phyloP scores from a whole-genome alignment of 2,797 vertebrate species.

The Chromis chromis region DNA sequence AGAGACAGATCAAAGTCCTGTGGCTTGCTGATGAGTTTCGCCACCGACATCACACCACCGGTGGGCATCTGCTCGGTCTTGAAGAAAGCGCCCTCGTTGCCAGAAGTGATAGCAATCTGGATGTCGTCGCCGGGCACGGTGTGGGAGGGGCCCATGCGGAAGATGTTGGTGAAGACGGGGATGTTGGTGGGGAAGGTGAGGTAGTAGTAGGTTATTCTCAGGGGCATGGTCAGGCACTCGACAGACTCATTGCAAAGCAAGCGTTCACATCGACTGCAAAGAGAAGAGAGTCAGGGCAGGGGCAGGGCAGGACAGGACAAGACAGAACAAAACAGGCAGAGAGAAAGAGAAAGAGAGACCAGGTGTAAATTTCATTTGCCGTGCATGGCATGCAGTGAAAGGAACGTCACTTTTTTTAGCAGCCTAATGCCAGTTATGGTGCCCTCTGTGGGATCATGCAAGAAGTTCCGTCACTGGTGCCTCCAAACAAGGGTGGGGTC shows the following conservation, averaged over 20 bases:
- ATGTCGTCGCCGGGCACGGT: conserved; percentile 90
- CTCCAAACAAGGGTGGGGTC: conserved; percentile 27
- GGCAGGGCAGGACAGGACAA: conserved; percentile 35
- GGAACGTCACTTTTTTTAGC: conserved; percentile 56
- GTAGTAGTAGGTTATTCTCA: conserved; percentile 98
- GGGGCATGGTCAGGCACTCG: conserved; percentile 94
- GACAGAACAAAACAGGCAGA: conserved; percentile 74
- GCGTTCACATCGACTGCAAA: conserved; percentile 99
- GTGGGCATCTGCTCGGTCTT: conserved; percentile 84
- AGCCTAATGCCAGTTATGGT: conserved; percentile 53
- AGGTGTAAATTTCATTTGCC: conserved; percentile 73
- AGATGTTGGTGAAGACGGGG: conserved; percentile 93
- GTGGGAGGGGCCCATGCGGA: conserved; percentile 97
- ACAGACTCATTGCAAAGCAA: conserved; percentile 96
- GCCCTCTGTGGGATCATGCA: conserved; percentile 74
- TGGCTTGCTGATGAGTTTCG: conserved; percentile 86
- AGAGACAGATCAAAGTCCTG: conserved; percentile 93
- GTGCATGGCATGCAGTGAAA: conserved; percentile 83
- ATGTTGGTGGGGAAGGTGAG: conserved; percentile 98
- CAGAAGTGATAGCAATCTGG: conserved; percentile 90
- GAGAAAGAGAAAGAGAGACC: conserved; percentile 69
- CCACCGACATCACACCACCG: conserved; percentile 91
- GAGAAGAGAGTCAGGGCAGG: conserved; percentile 55
- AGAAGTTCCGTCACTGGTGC: conserved; percentile 42
- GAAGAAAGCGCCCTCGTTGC: conserved; percentile 94